Conservation (phyloP, 1,140 invertebrate genomes). For the Teleogryllus occipitalis region DNA sequence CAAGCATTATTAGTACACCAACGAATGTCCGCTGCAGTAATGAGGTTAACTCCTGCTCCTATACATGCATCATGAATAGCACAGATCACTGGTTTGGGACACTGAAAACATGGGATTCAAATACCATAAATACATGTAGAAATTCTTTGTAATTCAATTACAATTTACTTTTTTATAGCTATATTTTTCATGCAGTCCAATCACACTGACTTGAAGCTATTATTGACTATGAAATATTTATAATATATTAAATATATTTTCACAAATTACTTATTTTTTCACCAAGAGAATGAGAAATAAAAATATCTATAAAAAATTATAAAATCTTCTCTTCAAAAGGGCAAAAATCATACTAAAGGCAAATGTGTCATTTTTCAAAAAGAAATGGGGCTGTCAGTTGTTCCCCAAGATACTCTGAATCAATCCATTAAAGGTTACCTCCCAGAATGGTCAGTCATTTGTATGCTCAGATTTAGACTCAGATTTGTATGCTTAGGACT, state of each 20-base stretch:
- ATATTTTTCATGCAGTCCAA: too few species aligned
- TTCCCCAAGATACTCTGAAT: too few species aligned
- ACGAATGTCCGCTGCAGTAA: constrained; percentile 82
- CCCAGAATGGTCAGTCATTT: too few species aligned
- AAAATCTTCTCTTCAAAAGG: not conserved
- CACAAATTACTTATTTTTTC: not conserved
- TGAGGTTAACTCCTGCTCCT: constrained; percentile 82
- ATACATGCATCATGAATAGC: constrained; percentile 84
- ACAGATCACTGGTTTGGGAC: constrained; percentile 80
- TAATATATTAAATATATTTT: too few species aligned
- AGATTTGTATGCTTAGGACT: too few species aligned
- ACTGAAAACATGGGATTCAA: constrained; percentile 40
- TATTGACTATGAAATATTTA: too few species aligned
- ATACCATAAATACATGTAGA: not conserved
- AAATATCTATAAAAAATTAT: not conserved
- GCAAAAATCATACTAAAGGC: not conserved
- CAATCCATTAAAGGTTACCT: too few species aligned
- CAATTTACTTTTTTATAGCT: too few species aligned
- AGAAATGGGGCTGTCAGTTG: not conserved
- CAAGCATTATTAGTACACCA: constrained; percentile 85
- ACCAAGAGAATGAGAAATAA: not conserved
- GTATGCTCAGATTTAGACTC: too few species aligned
- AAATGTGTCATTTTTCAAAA: not conserved
- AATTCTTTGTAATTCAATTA: too few species aligned
- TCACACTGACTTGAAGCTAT: too few species aligned